Conservation (phyloP, 1,140 invertebrate species). For the Sitobion miscanthi region DNA sequence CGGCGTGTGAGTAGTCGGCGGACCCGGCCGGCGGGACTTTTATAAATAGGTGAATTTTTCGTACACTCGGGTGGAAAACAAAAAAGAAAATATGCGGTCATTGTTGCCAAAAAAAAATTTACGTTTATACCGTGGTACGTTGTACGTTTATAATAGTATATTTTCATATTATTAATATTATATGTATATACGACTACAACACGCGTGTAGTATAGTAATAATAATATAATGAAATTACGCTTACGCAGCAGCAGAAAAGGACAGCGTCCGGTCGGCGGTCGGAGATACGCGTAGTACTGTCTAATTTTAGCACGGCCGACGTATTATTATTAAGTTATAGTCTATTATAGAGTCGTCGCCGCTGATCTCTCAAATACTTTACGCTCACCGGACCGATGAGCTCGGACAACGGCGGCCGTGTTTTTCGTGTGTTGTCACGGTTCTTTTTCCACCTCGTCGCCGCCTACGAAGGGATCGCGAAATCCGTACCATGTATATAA, state of each 20-base stretch:
- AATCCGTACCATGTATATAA: neutral
- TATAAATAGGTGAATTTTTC: slow-evolving; percentile 45
- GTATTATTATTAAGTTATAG: slow-evolving; percentile 14
- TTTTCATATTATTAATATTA: slow-evolving; percentile 1
- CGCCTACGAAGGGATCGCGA: neutral
- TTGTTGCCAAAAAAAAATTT: slow-evolving; percentile 45
- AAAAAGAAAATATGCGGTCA: slow-evolving; percentile 26
- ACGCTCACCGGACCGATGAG: slow-evolving; percentile 5
- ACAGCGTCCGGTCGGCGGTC: neutral
- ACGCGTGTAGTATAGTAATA: neutral
- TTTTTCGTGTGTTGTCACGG: neutral
- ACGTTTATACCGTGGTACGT: neutral
- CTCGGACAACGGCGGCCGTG: neutral
- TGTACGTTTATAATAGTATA: slow-evolving; percentile 10
- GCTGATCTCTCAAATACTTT: slow-evolving; percentile 8
- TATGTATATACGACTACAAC: neutral
- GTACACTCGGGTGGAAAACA: neutral
- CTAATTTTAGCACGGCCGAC: slow-evolving; percentile 40
- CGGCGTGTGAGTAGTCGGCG: neutral
- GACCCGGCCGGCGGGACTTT: neutral
- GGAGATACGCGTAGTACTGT: neutral
- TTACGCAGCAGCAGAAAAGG: neutral
- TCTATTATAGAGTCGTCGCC: neutral
- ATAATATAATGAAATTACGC: slow-evolving; percentile 29
- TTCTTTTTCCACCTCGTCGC: neutral